Evolutionary conservation across 2,888 invertebrate species (phyloP).

Genomic region (Zaprionus bogoriensis): DNA sequence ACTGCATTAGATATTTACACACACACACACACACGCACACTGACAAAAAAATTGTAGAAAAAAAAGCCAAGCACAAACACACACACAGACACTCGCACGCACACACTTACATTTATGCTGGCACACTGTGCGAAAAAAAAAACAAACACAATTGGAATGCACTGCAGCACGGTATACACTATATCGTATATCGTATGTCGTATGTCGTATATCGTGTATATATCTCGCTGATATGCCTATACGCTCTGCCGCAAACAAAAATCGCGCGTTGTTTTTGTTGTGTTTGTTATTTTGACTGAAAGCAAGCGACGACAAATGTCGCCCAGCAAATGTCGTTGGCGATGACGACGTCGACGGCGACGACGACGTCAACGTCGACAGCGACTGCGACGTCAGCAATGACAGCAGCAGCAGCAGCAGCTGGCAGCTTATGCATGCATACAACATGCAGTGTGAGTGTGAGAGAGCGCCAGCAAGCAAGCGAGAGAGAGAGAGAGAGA

Average conservation of each 20-base stretch:
- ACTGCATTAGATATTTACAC: too few species aligned
- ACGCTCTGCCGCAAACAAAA: slow-evolving; percentile 34
- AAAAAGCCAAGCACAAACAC: slow-evolving; percentile 15
- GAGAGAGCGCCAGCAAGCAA: not conserved
- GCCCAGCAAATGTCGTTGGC: slow-evolving; percentile 49
- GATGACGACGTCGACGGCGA: slow-evolving; percentile 18
- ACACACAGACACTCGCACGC: too few species aligned
- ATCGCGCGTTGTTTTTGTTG: slow-evolving; percentile 45
- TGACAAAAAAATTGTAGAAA: not conserved
- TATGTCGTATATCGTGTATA: too few species aligned
- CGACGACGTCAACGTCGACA: slow-evolving; percentile 14
- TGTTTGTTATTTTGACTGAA: slow-evolving; percentile 54
- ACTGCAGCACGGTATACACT: too few species aligned
- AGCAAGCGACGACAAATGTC: slow-evolving; percentile 49
- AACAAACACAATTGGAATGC: too few species aligned
- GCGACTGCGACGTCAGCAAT: slow-evolving; percentile 13
- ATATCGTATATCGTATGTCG: too few species aligned
- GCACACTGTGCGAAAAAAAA: slow-evolving; percentile 28
- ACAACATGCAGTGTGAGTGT: slow-evolving; percentile 3
- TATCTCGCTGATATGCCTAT: too few species aligned
- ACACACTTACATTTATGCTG: slow-evolving; percentile 3
- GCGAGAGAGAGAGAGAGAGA: not conserved
- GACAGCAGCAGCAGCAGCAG: slow-evolving; percentile 14
- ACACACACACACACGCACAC: not conserved
- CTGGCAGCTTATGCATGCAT: slow-evolving; percentile 33